phyloP scores from a whole-genome alignment of 2,113 vertebrate species.

The Ovibos moschatus region DNA sequence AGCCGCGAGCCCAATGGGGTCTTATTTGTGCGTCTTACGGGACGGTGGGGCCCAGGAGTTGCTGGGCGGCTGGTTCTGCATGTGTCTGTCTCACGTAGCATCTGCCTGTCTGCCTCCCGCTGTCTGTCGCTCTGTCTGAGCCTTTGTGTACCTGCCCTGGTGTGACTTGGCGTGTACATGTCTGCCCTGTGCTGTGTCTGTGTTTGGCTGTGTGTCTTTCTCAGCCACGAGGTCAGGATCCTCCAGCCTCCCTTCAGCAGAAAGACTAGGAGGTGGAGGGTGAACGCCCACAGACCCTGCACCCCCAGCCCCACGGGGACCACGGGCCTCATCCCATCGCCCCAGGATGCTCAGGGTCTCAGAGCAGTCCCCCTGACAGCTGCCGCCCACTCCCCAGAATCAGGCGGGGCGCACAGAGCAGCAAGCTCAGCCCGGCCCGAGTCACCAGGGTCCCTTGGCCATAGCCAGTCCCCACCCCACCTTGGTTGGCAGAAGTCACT shows the following conservation, averaged over 20 bases:
- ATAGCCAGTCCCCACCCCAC: neutral
- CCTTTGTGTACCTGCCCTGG: neutral
- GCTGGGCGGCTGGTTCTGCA: rapidly evolving
- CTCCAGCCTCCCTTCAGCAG: neutral
- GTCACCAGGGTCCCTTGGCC: neutral
- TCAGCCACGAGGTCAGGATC: neutral
- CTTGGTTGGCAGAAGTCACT: neutral
- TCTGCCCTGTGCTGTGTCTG: neutral
- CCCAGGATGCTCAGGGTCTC: neutral
- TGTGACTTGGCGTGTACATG: rapidly evolving
- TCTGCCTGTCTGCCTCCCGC: neutral
- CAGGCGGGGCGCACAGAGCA: rapidly evolving
- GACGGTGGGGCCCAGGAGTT: neutral
- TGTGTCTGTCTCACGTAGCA: neutral
- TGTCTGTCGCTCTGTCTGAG: neutral
- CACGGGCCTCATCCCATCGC: neutral
- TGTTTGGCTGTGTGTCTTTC: neutral
- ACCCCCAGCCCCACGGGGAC: neutral
- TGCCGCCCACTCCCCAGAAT: rapidly evolving
- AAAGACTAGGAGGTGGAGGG: neutral
- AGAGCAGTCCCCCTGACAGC: no score
- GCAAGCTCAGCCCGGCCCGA: neutral
- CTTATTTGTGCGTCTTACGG: neutral
- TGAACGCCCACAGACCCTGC: neutral
- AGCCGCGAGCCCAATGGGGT: neutral